These are phyloP conservation scores for Rhagophthalmus giganteus DNA, from an alignment of 2,888 invertebrate genomes.

Conservation along the genomic window DNA sequence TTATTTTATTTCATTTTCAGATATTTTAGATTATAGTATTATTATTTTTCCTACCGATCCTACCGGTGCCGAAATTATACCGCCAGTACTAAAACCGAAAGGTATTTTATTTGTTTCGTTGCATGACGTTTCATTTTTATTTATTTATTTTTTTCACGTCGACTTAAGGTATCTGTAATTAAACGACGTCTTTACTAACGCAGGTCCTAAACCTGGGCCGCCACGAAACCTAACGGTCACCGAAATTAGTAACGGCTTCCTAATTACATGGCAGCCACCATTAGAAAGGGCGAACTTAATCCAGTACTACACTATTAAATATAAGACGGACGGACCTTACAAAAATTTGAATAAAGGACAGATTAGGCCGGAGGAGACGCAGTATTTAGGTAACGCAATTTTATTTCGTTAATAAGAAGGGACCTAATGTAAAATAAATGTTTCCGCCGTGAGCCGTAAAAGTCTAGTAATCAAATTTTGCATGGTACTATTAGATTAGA, in stretches of 20 bases:
- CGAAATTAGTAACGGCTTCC: conserved; percentile 86
- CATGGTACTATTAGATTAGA: no score
- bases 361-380: conserved; percentile 87
- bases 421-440: neutral
- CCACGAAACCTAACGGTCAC: conserved; percentile 89
- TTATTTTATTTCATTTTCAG: conserved; percentile 60
- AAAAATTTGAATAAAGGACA: conserved; percentile 85
- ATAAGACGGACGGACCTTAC: conserved; percentile 87
- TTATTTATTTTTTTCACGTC: conserved; percentile 1
- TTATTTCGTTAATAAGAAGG: neutral
- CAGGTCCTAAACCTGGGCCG: conserved; percentile 90
- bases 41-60: conserved; percentile 77
- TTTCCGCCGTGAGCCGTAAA: neutral
- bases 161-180: no score
- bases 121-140: conserved; percentile 12
- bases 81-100: conserved; percentile 70
- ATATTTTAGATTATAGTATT: conserved; percentile 73
- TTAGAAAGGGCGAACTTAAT: conserved; percentile 78
- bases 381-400: conserved; percentile 71
- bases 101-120: conserved; percentile 58
- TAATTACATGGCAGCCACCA: conserved; percentile 88
- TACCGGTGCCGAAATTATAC: conserved; percentile 70
- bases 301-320: conserved; percentile 89
- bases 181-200: no score
- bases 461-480: no score